These are phyloP conservation scores for Anagrus nilaparvatae DNA, from an alignment of 1,140 invertebrate genomes.

Conservation along the genomic window DNA sequence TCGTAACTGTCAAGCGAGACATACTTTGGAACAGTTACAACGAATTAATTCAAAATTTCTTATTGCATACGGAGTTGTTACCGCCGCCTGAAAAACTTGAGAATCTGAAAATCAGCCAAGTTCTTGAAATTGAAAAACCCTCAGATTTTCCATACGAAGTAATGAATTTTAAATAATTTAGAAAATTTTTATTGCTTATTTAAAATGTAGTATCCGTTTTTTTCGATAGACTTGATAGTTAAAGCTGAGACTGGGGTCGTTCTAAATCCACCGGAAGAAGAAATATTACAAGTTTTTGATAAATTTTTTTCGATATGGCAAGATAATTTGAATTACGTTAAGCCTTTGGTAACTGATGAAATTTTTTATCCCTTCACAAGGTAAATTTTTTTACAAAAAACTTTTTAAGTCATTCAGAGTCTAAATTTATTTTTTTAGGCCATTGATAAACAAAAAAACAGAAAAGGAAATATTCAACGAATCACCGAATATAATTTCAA, in stretches of 20 bases:
- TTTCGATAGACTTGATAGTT: constrained; percentile 46
- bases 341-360: constrained; percentile 48
- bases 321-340: constrained; percentile 44
- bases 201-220: constrained; percentile 43
- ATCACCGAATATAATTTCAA: constrained; percentile 51
- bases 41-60: constrained; percentile 49
- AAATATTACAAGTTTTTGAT: constrained; percentile 42
- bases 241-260: constrained; percentile 36
- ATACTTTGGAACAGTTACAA: constrained; percentile 56
- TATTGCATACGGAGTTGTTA: constrained; percentile 47
- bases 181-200: too few relatives aligned
- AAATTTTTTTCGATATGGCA: constrained; percentile 50
- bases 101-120: constrained; percentile 23
- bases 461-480: constrained; percentile 55
- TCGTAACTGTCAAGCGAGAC: constrained; percentile 48
- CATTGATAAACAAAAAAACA: constrained; percentile 62
- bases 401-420: constrained; percentile 21
- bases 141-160: neutral
- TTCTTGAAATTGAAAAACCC: neutral
- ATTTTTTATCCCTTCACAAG: constrained; percentile 42
- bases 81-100: constrained; percentile 29
- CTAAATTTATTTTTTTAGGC: constrained; percentile 42
- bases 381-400: constrained; percentile 27
- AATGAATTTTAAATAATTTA: neutral
- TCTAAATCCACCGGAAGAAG: constrained; percentile 46